A percentile compares a stretch with the other conserved stretches of the same genome.
Conservation (phyloP, 1,140 invertebrate species). For the Metopolophium dirhodum region DNA sequence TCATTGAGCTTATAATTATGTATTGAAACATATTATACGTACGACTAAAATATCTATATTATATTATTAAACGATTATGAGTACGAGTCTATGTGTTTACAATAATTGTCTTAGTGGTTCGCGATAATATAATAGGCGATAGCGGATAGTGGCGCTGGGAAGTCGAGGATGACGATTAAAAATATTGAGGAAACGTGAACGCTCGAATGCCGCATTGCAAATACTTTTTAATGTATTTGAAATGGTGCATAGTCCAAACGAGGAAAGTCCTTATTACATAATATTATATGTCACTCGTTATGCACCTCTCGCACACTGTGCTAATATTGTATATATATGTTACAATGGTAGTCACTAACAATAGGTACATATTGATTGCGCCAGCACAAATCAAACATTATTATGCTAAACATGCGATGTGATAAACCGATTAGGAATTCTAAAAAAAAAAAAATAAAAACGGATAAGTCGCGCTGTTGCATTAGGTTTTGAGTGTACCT, state of each 20-base stretch:
- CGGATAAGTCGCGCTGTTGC: background rate
- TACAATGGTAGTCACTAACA: background rate
- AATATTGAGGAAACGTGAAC: background rate
- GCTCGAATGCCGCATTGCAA: background rate
- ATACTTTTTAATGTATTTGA: background rate
- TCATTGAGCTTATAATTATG: too few species aligned
- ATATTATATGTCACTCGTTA: background rate
- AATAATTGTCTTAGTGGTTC: too few species aligned
- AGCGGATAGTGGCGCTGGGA: too few species aligned
- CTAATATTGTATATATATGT: too few species aligned
- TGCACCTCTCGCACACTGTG: background rate
- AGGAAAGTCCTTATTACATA: background rate
- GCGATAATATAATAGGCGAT: background rate
- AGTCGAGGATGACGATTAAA: background rate
- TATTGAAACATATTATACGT: too few species aligned
- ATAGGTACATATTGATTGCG: background rate
- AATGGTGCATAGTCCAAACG: background rate
- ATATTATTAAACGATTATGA: too few species aligned
- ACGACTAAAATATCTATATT: too few species aligned
- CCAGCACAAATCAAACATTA: background rate
- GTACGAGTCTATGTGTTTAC: too few species aligned
- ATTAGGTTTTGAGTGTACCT: background rate
- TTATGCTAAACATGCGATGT: background rate
- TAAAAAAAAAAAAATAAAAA: background rate
- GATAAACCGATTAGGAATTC: background rate